A percentile compares a stretch with the other conserved stretches of the same genome.
phyloP scores from a whole-genome alignment of 2,888 invertebrate species.

The Sarcophaga subvicina region DNA sequence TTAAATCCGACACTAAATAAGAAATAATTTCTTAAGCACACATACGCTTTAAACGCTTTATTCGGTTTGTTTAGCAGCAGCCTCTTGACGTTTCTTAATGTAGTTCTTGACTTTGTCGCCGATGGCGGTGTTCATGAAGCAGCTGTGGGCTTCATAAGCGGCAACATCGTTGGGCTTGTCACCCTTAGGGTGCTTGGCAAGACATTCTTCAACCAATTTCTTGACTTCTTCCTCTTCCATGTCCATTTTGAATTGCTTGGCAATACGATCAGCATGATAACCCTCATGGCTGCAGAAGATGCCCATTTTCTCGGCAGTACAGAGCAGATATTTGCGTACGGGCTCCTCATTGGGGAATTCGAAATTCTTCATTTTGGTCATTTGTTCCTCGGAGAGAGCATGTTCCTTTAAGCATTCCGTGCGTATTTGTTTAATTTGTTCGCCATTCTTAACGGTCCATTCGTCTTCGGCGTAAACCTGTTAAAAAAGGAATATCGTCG shows the following conservation, averaged over 20 bases:
- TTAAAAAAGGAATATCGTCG: not conserved
- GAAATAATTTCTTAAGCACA: not conserved
- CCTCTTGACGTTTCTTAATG: conserved; percentile 73
- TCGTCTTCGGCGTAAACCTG: conserved; percentile 75
- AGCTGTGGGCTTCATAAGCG: conserved; percentile 80
- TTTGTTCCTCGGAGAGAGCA: conserved; percentile 72
- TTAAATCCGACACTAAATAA: not conserved
- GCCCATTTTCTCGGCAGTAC: conserved; percentile 75
- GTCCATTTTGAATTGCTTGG: conserved; percentile 79
- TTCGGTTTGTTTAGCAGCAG: conserved; percentile 47
- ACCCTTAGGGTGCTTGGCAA: conserved; percentile 76
- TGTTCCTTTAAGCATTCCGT: conserved; percentile 74
- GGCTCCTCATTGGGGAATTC: conserved; percentile 75
- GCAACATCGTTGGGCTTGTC: conserved; percentile 76
- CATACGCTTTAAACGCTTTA: not conserved
- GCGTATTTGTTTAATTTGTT: conserved; percentile 76
- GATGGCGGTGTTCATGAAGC: conserved; percentile 77
- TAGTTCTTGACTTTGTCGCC: conserved; percentile 77
- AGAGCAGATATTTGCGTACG: conserved; percentile 77
- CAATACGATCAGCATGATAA: conserved; percentile 78
- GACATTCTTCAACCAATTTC: conserved; percentile 76
- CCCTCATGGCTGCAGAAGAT: conserved; percentile 76
- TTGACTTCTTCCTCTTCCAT: conserved; percentile 76
- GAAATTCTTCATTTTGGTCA: conserved; percentile 74
- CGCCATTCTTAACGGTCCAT: conserved; percentile 76